Conservation (phyloP, 2,888 invertebrate species). For the Sicus ferrugineus region DNA sequence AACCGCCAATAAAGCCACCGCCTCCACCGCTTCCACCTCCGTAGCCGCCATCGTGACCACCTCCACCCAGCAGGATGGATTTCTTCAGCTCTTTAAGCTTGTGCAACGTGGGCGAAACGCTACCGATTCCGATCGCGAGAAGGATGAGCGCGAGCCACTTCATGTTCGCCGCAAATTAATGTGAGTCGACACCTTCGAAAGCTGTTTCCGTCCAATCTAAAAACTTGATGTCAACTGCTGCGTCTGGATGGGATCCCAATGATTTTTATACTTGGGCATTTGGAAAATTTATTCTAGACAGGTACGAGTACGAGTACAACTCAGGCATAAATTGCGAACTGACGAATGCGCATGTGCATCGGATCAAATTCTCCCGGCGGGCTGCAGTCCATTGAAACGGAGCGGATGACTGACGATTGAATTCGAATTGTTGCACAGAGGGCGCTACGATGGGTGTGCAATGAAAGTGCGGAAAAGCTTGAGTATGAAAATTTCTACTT, state of each 20-base stretch:
- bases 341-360: background rate
- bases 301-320: conserved; percentile 23
- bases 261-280: conserved; percentile 40
- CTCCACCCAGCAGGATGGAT: conserved; percentile 34
- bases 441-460: background rate
- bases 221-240: conserved; percentile 35
- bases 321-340: background rate
- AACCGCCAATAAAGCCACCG: background rate
- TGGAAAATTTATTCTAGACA: conserved; percentile 38
- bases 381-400: conserved; percentile 33
- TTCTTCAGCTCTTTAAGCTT: conserved; percentile 40
- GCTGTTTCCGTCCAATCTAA: conserved; percentile 19
- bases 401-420: conserved; percentile 14
- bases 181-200: background rate
- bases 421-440: background rate
- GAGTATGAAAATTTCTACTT: background rate
- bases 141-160: conserved; percentile 33
- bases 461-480: background rate
- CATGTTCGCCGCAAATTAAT: conserved; percentile 20
- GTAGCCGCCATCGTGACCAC: conserved; percentile 32
- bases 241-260: conserved; percentile 32
- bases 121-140: conserved; percentile 33
- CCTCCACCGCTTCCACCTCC: conserved; percentile 9
- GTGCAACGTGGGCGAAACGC: conserved; percentile 37
- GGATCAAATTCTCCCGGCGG: conserved; percentile 15